Evolutionary conservation across 2,797 vertebrate genomes (phyloP).

Genomic region (Falco rusticolus): DNA sequence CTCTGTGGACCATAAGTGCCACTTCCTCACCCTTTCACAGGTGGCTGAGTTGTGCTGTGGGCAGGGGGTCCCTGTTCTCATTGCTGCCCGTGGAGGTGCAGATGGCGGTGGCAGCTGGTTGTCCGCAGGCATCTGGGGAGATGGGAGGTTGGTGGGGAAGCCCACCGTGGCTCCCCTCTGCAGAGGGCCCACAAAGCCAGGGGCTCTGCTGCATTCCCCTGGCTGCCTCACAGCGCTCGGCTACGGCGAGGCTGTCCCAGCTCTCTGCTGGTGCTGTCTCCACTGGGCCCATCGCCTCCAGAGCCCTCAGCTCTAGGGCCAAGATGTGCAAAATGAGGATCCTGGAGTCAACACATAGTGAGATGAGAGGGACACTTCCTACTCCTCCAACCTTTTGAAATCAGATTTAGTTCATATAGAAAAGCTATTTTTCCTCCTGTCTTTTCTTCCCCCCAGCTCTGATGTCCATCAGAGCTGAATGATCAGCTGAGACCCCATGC

Average conservation of each 20-base stretch:
- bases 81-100: not conserved
- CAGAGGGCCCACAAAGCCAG: fast-evolving
- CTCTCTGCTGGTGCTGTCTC: not conserved
- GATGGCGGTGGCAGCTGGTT: not conserved
- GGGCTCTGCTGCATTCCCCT: not conserved
- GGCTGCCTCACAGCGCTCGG: not conserved
- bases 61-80: not conserved
- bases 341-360: not conserved
- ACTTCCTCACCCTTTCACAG: not conserved
- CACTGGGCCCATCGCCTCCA: fast-evolving
- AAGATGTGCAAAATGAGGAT: not conserved
- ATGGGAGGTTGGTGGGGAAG: not conserved
- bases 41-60: not conserved
- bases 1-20: not conserved
- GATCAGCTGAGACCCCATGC: fast-evolving
- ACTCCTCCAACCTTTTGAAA: not conserved
- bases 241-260: not conserved
- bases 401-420: not conserved
- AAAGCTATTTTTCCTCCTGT: fast-evolving
- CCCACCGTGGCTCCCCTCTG: fast-evolving
- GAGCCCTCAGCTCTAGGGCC: not conserved
- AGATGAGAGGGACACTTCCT: not conserved
- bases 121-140: not conserved
- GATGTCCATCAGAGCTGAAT: not conserved
- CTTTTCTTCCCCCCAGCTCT: not conserved